phyloP scores from a whole-genome alignment of 2,797 vertebrate genomes.

The Neosalanx taihuensis region DNA sequence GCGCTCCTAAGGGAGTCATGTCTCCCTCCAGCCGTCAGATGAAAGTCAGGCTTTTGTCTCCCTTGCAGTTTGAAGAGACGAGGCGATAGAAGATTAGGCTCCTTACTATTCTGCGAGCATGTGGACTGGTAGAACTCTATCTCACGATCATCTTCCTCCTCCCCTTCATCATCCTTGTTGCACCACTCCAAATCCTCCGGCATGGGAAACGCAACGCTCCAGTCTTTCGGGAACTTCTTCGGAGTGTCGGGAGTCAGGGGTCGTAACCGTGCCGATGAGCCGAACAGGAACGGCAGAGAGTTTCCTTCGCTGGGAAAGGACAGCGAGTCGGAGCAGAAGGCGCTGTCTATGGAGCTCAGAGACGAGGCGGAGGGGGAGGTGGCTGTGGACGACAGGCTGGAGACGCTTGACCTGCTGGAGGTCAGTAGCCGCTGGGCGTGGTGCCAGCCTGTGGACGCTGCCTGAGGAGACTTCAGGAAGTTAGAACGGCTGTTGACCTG shows the following conservation, averaged over 20 bases:
- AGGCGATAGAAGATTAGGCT: background rate
- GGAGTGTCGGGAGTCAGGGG: conserved; percentile 60
- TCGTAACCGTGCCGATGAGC: conserved; percentile 60
- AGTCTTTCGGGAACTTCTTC: conserved; percentile 53
- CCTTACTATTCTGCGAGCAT: background rate
- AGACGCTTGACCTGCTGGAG: conserved; percentile 71
- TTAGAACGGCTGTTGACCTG: conserved; percentile 20
- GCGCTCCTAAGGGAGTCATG: background rate
- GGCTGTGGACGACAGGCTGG: conserved; percentile 73
- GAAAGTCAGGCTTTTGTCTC: background rate
- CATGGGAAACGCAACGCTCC: conserved; percentile 56
- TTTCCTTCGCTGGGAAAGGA: conserved; percentile 60
- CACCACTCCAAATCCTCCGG: conserved; percentile 31
- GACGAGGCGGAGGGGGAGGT: conserved; percentile 73
- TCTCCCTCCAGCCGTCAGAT: background rate
- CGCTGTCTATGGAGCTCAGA: conserved; percentile 74
- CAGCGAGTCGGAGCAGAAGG: conserved; percentile 71
- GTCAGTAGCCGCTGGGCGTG: conserved; percentile 53
- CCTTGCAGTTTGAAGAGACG: background rate
- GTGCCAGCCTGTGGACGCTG: conserved; percentile 50
- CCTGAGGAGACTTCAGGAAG: conserved; percentile 57
- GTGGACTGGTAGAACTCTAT: conserved; percentile 2
- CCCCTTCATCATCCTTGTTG: conserved; percentile 32
- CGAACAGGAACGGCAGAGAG: conserved; percentile 66
- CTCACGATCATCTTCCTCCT: conserved; percentile 25